Evolutionary conservation across 1,140 invertebrate genomes (phyloP), one percentile per base, ranked within the genome.

Genomic region (Drosophila asahinai): DNA sequence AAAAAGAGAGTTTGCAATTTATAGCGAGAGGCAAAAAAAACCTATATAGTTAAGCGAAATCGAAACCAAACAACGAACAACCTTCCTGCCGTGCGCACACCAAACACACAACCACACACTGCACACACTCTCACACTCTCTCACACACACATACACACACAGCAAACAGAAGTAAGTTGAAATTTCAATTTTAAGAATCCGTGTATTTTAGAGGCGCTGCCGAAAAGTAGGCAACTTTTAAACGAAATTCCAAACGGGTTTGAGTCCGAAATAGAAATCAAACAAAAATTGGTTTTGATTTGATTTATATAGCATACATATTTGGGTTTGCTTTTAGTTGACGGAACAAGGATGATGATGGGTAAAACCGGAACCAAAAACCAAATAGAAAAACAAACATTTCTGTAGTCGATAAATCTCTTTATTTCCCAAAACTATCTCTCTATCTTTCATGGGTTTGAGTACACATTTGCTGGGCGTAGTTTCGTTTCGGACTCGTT

Each of bases 1-100:
- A 38, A 61, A 47, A 36, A 30, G 14, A 57, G 19, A 67, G 54
- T 70, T 70, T 45, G 58, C 70, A 61, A 70, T 63, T 78, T 64
- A 64, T 42, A 40, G 33, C 52, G 40, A 51, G 19, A n/a, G 19
- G 17, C 47, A 15, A 49, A 62, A 59, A 61, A 33, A 9, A 9
- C 7, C n/a, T n/a, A 25, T 3, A 25, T 60, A 49, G 65, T 47
- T 66, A 22, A 54, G 73, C 51, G 66, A 40, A 48, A 43, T 54
- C 30, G 77, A 62, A 72, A 73, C n/a, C 52, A 73, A 72, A 65
- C n/a, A 76, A 54, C 49, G 19, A 63, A 36, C 30, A 62, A 83
- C 86, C 87, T 84, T 91, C 83, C 87, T 91, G 87, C 87, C 83
- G 87, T 79, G 72, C 77, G 82, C 70, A 80, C 83, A 80, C 59